Evolutionary conservation across 1,140 invertebrate species (phyloP).

Genomic region (Euwallacea fornicatus): DNA sequence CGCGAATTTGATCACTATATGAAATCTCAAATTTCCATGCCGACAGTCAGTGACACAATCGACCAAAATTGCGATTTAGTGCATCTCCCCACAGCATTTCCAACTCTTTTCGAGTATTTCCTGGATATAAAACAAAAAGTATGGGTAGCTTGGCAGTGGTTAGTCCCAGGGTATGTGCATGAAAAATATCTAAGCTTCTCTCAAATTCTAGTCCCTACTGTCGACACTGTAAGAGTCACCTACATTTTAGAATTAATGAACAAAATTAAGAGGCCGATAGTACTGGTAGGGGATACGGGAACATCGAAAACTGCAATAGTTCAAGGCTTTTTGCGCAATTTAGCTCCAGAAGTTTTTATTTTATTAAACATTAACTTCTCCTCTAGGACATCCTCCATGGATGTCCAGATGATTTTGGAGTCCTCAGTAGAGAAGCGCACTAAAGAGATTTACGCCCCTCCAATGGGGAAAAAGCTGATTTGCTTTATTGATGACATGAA

Average conservation of each 20-base stretch:
- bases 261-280: conserved; percentile 71
- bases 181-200: conserved; percentile 70
- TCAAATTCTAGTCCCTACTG: conserved; percentile 85
- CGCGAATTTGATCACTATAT: conserved; percentile 77
- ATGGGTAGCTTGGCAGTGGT: conserved; percentile 86
- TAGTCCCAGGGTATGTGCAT: conserved; percentile 76
- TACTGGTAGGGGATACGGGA: conserved; percentile 86
- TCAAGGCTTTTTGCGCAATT: conserved; percentile 72
- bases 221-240: conserved; percentile 78
- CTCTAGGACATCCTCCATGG: conserved; percentile 83
- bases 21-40: conserved; percentile 73
- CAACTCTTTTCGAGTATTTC: conserved; percentile 79
- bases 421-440: conserved; percentile 85
- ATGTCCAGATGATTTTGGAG: conserved; percentile 85
- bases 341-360: conserved; percentile 68
- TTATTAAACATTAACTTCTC: conserved; percentile 87
- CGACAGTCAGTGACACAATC: conserved; percentile 63
- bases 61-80: conserved; percentile 68
- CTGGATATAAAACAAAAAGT: conserved; percentile 67
- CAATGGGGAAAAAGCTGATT: conserved; percentile 81
- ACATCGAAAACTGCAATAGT: conserved; percentile 90
- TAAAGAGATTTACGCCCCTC: conserved; percentile 85
- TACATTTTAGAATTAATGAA: conserved; percentile 82
- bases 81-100: conserved; percentile 67
- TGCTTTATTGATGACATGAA: conserved; percentile 94